Conservation (phyloP, 2,888 invertebrate genomes). For the Melangyna quadrimaculata region DNA sequence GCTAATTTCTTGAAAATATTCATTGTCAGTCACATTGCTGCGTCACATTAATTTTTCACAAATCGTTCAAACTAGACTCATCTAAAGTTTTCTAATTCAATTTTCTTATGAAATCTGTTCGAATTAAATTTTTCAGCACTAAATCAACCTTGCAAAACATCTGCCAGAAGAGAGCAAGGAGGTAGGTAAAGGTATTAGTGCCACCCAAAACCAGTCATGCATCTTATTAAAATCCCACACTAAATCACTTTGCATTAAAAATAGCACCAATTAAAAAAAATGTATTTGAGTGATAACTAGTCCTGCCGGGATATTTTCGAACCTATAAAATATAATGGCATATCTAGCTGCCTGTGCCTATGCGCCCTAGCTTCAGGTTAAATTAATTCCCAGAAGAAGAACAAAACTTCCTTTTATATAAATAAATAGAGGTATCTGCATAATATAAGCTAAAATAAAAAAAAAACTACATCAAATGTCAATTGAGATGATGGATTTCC, state of each 20-base stretch:
- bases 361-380: neutral
- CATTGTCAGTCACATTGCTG: no score
- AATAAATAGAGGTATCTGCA: neutral
- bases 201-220: slow-evolving; percentile 8
- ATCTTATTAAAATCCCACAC: neutral
- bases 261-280: slow-evolving; percentile 20
- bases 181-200: neutral
- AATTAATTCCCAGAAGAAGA: slow-evolving; percentile 8
- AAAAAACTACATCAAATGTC: slow-evolving; percentile 43
- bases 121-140: no score
- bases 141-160: no score
- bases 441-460: neutral
- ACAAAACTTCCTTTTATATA: neutral
- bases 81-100: no score
- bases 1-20: no score
- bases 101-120: no score
- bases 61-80: no score
- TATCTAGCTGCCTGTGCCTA: neutral
- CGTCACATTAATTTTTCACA: no score
- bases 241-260: slow-evolving; percentile 18
- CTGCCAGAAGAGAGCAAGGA: no score
- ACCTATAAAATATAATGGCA: slow-evolving; percentile 9
- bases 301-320: slow-evolving; percentile 3
- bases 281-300: neutral
- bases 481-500: slow-evolving; percentile 63